Evolutionary conservation across 1,140 invertebrate genomes (phyloP).

Genomic region (Leptestheria dahalacensis): DNA sequence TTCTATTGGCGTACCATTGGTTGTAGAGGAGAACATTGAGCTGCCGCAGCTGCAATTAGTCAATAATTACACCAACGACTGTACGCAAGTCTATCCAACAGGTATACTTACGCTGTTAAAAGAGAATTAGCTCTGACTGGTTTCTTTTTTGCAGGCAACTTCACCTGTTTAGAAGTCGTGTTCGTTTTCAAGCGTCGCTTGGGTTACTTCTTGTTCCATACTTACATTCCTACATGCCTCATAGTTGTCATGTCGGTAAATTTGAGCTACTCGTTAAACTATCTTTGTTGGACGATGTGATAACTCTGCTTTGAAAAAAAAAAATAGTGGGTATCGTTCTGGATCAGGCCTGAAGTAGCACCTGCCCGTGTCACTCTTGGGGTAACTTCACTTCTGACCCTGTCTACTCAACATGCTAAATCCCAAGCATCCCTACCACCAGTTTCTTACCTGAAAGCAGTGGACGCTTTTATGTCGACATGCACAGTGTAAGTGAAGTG

Average conservation of each 20-base stretch:
- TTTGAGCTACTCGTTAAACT: too few species aligned
- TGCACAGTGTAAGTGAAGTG: conserved; percentile 53
- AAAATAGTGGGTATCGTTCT: conserved; percentile 28
- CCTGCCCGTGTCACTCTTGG: conserved; percentile 76
- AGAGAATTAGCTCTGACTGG: not conserved
- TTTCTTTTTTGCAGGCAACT: conserved; percentile 45
- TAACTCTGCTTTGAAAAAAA: too few species aligned
- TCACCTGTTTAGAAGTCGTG: conserved; percentile 72
- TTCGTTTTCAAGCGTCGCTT: conserved; percentile 70
- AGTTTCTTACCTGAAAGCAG: conserved; percentile 76
- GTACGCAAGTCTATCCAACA: conserved; percentile 71
- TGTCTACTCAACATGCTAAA: conserved; percentile 81
- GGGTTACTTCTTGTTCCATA: conserved; percentile 75
- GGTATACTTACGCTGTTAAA: conserved; percentile 35
- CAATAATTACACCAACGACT: conserved; percentile 69
- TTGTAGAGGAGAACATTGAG: conserved; percentile 74
- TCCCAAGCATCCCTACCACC: conserved; percentile 74
- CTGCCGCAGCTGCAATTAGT: conserved; percentile 68
- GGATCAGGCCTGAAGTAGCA: conserved; percentile 60
- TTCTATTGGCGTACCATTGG: conserved; percentile 70
- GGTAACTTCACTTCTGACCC: conserved; percentile 71
- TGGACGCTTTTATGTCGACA: conserved; percentile 80
- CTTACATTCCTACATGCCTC: conserved; percentile 69
- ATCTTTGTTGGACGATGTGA: too few species aligned
- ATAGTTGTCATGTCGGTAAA: conserved; percentile 65